Evolutionary conservation across 1,140 invertebrate genomes (phyloP).

Genomic region (Scaptodrosophila lebanonensis): DNA sequence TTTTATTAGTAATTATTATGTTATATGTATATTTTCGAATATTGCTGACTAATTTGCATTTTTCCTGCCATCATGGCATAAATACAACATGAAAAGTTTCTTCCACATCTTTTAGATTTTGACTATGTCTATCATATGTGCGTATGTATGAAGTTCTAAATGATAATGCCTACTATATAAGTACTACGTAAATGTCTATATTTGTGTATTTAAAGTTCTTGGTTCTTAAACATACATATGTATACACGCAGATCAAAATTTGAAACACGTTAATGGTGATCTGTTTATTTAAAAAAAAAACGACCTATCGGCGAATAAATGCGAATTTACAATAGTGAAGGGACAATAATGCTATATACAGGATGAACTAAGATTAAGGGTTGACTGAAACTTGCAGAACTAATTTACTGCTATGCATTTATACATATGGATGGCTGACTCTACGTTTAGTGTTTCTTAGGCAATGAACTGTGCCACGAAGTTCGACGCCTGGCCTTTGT

Average conservation of each 20-base stretch:
- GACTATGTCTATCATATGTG: constrained; percentile 33
- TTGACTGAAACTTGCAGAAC: constrained; percentile 19
- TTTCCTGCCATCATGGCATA: constrained; percentile 1
- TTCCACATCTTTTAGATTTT: constrained; percentile 69
- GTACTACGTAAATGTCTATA: constrained; percentile 2
- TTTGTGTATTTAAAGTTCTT: not conserved
- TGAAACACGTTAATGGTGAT: not conserved
- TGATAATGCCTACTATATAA: constrained; percentile 22
- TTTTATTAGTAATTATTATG: constrained; percentile 32
- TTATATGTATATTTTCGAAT: constrained; percentile 46
- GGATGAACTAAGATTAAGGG: constrained; percentile 22
- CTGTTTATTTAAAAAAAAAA: constrained; percentile 31
- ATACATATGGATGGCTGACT: no score
- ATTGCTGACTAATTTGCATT: constrained; percentile 54
- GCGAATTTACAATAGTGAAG: constrained; percentile 49
- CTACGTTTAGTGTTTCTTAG: no score
- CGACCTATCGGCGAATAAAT: constrained; percentile 32
- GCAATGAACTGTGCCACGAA: no score
- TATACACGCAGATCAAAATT: no score
- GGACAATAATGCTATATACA: constrained; percentile 42
- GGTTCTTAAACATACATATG: no score
- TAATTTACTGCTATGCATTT: no score
- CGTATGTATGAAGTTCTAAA: constrained; percentile 7
- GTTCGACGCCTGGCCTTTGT: no score
- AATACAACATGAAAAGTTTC: constrained; percentile 32